These are phyloP conservation scores for Poeciliopsis prolifica DNA, from an alignment of 2,113 vertebrate species.

Conservation along the genomic window DNA sequence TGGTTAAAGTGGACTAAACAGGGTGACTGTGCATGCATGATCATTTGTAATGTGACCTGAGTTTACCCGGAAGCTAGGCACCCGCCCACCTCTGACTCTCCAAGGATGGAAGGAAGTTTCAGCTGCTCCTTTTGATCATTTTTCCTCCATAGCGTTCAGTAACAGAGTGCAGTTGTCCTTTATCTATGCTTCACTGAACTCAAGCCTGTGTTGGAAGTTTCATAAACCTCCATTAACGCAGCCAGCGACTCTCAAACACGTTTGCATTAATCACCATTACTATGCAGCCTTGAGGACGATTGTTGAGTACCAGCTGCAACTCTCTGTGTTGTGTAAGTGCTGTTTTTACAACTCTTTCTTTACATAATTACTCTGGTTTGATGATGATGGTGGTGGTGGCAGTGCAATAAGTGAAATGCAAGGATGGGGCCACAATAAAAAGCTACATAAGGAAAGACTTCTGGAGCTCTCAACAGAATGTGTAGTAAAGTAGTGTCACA, in stretches of 20 bases:
- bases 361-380: conserved; percentile 18
- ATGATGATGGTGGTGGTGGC: conserved; percentile 39
- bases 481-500: conserved; percentile 4
- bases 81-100: neutral
- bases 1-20: too few relatives aligned
- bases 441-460: neutral
- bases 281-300: conserved; percentile 10
- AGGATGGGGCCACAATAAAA: conserved; percentile 15
- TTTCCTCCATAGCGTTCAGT: neutral
- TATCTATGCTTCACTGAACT: conserved; percentile 21
- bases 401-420: conserved; percentile 1
- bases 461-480: conserved; percentile 3
- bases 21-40: too few relatives aligned
- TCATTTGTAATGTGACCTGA: too few relatives aligned
- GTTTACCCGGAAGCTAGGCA: neutral
- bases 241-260: neutral
- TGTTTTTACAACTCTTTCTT: conserved; percentile 6
- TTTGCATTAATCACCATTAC: conserved; percentile 12
- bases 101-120: neutral
- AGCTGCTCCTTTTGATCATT: too few relatives aligned
- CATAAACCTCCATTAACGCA: conserved; percentile 19
- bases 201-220: conserved; percentile 8
- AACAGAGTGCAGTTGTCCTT: neutral
- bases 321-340: conserved; percentile 3
- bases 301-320: conserved; percentile 6